These are phyloP conservation scores for Nannobrachium achirus DNA, from an alignment of 2,113 vertebrate genomes.

Conservation along the genomic window DNA sequence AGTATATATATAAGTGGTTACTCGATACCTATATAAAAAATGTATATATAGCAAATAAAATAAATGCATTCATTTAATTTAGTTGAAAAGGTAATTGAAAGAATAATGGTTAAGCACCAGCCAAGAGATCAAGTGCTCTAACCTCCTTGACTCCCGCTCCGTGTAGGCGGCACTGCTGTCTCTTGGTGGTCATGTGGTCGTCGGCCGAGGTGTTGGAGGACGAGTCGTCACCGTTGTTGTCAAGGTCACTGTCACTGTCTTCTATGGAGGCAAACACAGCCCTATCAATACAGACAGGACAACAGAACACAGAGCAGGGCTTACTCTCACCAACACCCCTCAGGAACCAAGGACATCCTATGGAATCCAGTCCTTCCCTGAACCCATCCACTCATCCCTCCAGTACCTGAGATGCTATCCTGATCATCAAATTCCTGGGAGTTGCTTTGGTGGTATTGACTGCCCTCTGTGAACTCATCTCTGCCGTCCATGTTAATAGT, in stretches of 20 bases:
- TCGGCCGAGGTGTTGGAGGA: slow-evolving; percentile 79
- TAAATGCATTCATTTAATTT: no score
- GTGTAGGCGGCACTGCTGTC: slow-evolving; percentile 68
- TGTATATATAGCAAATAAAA: no score
- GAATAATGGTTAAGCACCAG: no score
- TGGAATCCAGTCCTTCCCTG: slow-evolving; percentile 25
- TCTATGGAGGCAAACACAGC: slow-evolving; percentile 78
- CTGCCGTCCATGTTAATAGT: slow-evolving; percentile 81
- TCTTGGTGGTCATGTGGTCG: slow-evolving; percentile 80
- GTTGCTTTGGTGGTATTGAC: slow-evolving; percentile 80
- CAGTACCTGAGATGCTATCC: slow-evolving; percentile 80
- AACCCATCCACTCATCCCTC: slow-evolving; percentile 17
- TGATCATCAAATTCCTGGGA: slow-evolving; percentile 80
- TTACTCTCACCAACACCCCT: slow-evolving; percentile 70
- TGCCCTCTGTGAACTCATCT: slow-evolving; percentile 80
- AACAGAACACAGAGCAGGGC: slow-evolving; percentile 70
- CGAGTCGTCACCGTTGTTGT: slow-evolving; percentile 81
- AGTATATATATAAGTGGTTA: no score
- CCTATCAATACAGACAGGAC: slow-evolving; percentile 75
- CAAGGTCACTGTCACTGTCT: slow-evolving; percentile 81
- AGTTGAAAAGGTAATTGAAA: no score
- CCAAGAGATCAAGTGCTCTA: slow-evolving; percentile 17
- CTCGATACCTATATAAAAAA: no score
- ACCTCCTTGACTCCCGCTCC: slow-evolving; percentile 82
- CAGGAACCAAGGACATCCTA: slow-evolving; percentile 41